Percentiles rank a stretch among this genome's conserved stretches.
Conservation (phyloP, 1,140 invertebrate species). For the Ylistrum balloti region DNA sequence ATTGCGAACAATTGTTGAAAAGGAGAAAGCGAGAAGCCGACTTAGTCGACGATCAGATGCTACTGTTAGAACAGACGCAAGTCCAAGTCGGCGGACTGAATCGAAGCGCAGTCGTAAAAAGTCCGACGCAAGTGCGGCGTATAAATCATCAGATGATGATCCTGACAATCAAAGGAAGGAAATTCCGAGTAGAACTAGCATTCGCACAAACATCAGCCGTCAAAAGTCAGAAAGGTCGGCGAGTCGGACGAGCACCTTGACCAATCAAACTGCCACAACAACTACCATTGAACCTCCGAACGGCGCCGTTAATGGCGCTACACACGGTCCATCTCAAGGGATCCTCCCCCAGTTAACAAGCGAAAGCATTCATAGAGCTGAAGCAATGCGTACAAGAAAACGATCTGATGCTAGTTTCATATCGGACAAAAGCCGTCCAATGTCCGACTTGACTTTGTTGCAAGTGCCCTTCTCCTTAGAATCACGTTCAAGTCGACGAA, state of each 20-base stretch:
- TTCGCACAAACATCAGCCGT: background rate
- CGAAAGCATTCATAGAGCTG: conserved; percentile 9
- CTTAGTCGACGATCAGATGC: conserved; percentile 17
- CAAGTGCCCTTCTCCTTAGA: background rate
- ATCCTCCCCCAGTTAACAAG: conserved; percentile 12
- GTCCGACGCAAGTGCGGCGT: background rate
- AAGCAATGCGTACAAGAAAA: background rate
- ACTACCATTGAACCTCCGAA: background rate
- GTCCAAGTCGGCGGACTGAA: background rate
- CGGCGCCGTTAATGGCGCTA: background rate
- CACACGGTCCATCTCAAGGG: background rate
- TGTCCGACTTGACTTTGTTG: conserved; percentile 9
- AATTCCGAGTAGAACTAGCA: background rate
- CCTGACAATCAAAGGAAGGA: background rate
- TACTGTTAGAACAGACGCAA: background rate
- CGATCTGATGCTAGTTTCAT: conserved; percentile 22
- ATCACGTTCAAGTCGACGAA: conserved; percentile 9
- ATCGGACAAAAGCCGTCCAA: background rate
- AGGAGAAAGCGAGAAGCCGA: background rate
- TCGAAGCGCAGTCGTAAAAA: background rate
- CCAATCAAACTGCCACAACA: conserved; percentile 31
- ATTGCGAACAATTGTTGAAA: conserved; percentile 43
- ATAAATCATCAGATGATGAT: conserved; percentile 1
- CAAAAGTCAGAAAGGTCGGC: background rate
- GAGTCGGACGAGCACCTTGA: background rate